Evolutionary conservation across 2,113 vertebrate genomes (phyloP).

Genomic region (Cryptomyrus ogoouensis): DNA sequence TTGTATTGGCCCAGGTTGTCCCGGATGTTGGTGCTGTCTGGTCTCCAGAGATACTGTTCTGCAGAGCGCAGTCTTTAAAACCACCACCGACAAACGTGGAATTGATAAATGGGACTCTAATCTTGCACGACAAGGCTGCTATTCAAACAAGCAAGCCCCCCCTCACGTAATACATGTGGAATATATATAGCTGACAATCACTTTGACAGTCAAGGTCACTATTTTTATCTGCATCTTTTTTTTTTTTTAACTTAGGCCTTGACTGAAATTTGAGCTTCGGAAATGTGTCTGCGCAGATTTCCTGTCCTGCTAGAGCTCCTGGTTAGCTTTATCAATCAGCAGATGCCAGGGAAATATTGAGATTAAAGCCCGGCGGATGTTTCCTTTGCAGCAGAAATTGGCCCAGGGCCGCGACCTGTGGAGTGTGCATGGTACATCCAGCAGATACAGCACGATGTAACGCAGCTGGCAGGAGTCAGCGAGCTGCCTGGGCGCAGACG

Average conservation of each 20-base stretch:
- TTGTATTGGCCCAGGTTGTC: background rate
- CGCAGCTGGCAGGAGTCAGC: background rate
- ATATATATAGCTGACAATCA: constrained; percentile 1
- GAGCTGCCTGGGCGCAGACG: background rate
- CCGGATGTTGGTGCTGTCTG: background rate
- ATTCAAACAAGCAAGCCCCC: background rate
- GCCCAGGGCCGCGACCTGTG: background rate
- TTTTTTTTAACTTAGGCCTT: background rate
- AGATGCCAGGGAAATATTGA: background rate
- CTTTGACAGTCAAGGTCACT: constrained; percentile 10
- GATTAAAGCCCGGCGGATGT: background rate
- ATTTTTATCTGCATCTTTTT: background rate
- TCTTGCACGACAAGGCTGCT: background rate
- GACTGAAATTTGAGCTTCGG: background rate
- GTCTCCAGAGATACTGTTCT: background rate
- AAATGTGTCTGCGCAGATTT: background rate
- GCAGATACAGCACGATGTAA: background rate
- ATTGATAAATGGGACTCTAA: constrained; percentile 13
- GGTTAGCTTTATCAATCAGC: background rate
- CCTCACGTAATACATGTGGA: background rate
- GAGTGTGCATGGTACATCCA: background rate
- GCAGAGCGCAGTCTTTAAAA: background rate
- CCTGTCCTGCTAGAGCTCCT: background rate
- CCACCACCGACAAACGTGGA: background rate
- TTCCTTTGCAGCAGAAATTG: constrained; percentile 17